These are phyloP conservation scores for Nemurella pictetii DNA, from an alignment of 2,888 invertebrate genomes.

Conservation along the genomic window DNA sequence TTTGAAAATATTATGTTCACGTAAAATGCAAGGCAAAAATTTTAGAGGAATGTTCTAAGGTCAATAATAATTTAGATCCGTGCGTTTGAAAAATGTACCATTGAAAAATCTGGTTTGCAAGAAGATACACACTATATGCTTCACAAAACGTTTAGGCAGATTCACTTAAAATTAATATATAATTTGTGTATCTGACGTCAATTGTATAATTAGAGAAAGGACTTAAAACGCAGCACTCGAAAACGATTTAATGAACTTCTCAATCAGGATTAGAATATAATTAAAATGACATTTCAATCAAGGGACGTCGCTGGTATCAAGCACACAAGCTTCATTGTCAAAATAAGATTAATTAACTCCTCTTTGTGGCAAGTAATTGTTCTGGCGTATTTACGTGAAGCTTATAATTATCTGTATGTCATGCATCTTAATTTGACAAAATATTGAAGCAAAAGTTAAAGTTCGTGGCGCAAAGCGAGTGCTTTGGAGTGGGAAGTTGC, in stretches of 20 bases:
- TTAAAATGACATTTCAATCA: background rate
- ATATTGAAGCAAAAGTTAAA: background rate
- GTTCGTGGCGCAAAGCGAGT: background rate
- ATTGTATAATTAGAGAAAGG: background rate
- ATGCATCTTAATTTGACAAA: background rate
- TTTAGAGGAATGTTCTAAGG: too few relatives aligned
- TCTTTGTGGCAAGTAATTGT: background rate
- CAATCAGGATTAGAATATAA: background rate
- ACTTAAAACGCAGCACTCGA: background rate
- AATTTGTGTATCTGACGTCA: background rate
- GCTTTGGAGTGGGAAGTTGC: background rate
- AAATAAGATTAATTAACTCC: background rate
- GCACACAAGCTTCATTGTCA: background rate
- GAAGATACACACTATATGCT: too few relatives aligned
- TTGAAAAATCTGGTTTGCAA: too few relatives aligned
- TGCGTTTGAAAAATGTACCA: too few relatives aligned
- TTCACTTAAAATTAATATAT: background rate
- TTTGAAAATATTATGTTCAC: too few relatives aligned
- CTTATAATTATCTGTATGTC: background rate
- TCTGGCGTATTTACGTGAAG: background rate
- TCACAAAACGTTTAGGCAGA: too few relatives aligned
- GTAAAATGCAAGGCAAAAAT: too few relatives aligned
- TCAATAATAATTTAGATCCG: too few relatives aligned
- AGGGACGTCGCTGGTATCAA: background rate
- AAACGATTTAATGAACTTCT: background rate